Conservation (phyloP, 2,888 invertebrate genomes). For the Mesorhabditis belari region DNA sequence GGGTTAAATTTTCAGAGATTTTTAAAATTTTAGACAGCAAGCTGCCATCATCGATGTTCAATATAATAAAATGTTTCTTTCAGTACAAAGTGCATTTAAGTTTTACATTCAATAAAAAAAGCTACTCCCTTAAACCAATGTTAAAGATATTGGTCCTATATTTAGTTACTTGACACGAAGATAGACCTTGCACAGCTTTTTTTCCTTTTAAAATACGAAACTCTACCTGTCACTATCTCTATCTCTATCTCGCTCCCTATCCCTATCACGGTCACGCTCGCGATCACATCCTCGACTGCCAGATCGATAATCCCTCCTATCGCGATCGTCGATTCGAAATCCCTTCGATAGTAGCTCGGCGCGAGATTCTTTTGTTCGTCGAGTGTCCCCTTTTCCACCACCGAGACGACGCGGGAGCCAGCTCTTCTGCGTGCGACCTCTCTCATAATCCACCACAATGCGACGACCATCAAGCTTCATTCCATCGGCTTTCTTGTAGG, state of each 20-base stretch:
- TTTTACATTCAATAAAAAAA: too few relatives aligned
- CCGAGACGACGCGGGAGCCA: slow-evolving; percentile 93
- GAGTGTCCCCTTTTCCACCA: slow-evolving; percentile 90
- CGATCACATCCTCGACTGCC: slow-evolving; percentile 8
- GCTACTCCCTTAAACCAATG: too few relatives aligned
- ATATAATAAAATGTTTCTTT: too few relatives aligned
- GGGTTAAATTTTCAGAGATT: too few relatives aligned
- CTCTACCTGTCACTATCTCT: slow-evolving; percentile 5
- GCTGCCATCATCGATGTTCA: too few relatives aligned
- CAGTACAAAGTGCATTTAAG: too few relatives aligned
- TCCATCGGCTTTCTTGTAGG: slow-evolving; percentile 99
- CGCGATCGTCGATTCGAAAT: not conserved
- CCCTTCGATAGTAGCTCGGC: slow-evolving; percentile 26
- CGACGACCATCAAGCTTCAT: slow-evolving; percentile 98
- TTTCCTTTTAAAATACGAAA: too few relatives aligned
- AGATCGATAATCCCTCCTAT: slow-evolving; percentile 1
- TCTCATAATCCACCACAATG: slow-evolving; percentile 94
- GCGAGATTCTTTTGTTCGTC: slow-evolving; percentile 62
- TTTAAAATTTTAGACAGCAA: too few relatives aligned
- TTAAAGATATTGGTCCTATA: too few relatives aligned
- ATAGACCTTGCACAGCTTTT: too few relatives aligned
- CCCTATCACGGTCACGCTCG: too few relatives aligned
- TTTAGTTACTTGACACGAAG: too few relatives aligned
- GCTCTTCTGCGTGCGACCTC: slow-evolving; percentile 94
- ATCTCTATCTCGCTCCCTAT: slow-evolving; percentile 10